phyloP scores from a whole-genome alignment of 2,888 invertebrate genomes.

The Tenodera sinensis region DNA sequence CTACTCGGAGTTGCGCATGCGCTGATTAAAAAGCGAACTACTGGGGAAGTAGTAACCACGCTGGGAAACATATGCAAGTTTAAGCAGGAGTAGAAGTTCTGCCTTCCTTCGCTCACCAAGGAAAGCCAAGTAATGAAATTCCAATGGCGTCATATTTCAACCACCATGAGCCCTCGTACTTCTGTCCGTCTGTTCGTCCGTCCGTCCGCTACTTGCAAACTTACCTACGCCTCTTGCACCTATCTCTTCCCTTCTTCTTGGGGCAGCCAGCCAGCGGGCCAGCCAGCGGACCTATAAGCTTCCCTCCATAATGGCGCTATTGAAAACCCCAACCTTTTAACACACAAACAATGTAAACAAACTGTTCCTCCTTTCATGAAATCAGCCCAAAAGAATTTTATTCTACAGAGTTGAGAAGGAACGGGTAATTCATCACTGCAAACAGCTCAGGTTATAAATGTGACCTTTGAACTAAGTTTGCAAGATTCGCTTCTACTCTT shows the following conservation, averaged over 20 bases:
- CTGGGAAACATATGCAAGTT: too few relatives aligned
- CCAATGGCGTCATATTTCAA: slow-evolving; percentile 33
- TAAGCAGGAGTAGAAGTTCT: neutral
- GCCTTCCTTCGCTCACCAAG: neutral
- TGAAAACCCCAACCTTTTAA: neutral
- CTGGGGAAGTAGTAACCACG: too few relatives aligned
- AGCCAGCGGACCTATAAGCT: too few relatives aligned
- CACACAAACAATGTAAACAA: neutral
- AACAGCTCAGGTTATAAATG: too few relatives aligned
- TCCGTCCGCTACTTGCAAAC: too few relatives aligned
- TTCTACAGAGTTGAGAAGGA: neutral
- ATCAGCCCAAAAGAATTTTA: neutral
- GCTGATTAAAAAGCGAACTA: too few relatives aligned
- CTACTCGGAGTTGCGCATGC: too few relatives aligned
- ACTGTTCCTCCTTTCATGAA: neutral
- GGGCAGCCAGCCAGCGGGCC: neutral
- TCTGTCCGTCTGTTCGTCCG: too few relatives aligned
- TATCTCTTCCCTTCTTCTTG: neutral
- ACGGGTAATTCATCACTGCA: neutral
- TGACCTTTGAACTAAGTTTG: too few relatives aligned
- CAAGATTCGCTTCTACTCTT: too few relatives aligned
- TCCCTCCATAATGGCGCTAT: too few relatives aligned
- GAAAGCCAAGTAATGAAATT: slow-evolving; percentile 31
- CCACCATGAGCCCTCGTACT: neutral
- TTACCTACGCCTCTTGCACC: neutral